Evolutionary conservation across 2,888 invertebrate species (phyloP), one percentile per base, ranked within the genome.

Genomic region (Podotricha telesiphe): DNA sequence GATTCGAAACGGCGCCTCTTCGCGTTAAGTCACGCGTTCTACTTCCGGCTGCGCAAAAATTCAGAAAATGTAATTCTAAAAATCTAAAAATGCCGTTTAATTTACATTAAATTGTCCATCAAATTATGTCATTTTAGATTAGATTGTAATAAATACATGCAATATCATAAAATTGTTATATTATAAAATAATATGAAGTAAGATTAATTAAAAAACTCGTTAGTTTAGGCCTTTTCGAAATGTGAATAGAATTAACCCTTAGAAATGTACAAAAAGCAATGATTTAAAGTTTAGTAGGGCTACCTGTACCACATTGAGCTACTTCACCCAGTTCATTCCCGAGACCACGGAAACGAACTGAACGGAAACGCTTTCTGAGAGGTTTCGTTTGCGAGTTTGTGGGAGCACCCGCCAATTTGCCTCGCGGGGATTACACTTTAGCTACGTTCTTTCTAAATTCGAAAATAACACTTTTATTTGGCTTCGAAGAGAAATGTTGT

Each of bases 311-410:
- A 51, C 61, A 62, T 53, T 61, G 61, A 67, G 61, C 61, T 28
- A 62, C 67, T 62, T 62, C 66, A 66, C 55, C 67, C 47, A 64
- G 67, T 55, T 55, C 55, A 42, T 48, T 51, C 70, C 64, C 66
- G 70, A 55, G 68, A 70, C 65, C 59, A 42, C 70, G 72, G 74
- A 74, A 74, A 74, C 70, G 74, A 74, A 72, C 68, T 65, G 67
- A 74, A 70, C 74, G 74, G 74, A 74, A 74, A 73, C 74, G 72
- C 73, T 72, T 72, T 75, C 72, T 69, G 70, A 68, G 71, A 71
- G 70, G 56, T 75, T 73, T 71, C 66, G 70, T 72, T 72, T 71
- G 71, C 65, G 69, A 67, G 65, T 65, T 62, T 63, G 67, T 67
- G 59, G 61, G 34, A 19, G 55, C 34, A 28, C 50, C 62, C 37